Evolutionary conservation across 2,888 invertebrate species (phyloP), one percentile per base, ranked within the genome.

Genomic region (Drosophila subquinaria): DNA sequence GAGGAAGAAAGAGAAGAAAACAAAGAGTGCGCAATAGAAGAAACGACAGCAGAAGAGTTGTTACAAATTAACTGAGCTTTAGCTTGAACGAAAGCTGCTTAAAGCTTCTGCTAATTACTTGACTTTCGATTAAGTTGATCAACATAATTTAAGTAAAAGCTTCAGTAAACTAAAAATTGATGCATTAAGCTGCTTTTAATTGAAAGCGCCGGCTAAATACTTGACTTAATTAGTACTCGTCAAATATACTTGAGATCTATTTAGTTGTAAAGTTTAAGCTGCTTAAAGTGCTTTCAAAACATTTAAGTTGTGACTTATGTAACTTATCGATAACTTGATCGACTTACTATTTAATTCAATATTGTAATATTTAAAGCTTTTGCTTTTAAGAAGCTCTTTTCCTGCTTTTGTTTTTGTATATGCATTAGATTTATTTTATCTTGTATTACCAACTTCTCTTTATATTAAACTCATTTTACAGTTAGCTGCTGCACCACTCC

Each of bases 401-500:
- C 3, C 15, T 8, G 36, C 23, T 35, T 36, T 20, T 4, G n/a
- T 9, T 15, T 8, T 45, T 13, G 13, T 11, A 33, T 15, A 38
- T 60, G 35, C 15, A 17, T 17, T 48, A 4, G 36, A 6, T 13
- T 11, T 13, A 33, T 13, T 10, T 9, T 43, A 6, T 51, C 23
- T 23, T 38, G 33, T 10, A 13, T 23, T 53, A 8, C 3, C 15
- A 11, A 27, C 53, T 40, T 45, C 27, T 55, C 30, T 38, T 69
- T 30, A 20, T 51, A 53, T 51, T 23, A 36, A 20, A 23, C 68
- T 61, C 43, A 50, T 70, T 60, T 53, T 65, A 60, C 61, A 69
- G 43, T 48, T 73, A 57, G 35, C 43, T 56, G 15, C 30, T 30
- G n/a, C 4, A 23, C 1, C 42, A 3, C 15, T 27, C 9, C 11